phyloP scores from a whole-genome alignment of 2,888 invertebrate genomes.

The Eugnorisma glareosa region DNA sequence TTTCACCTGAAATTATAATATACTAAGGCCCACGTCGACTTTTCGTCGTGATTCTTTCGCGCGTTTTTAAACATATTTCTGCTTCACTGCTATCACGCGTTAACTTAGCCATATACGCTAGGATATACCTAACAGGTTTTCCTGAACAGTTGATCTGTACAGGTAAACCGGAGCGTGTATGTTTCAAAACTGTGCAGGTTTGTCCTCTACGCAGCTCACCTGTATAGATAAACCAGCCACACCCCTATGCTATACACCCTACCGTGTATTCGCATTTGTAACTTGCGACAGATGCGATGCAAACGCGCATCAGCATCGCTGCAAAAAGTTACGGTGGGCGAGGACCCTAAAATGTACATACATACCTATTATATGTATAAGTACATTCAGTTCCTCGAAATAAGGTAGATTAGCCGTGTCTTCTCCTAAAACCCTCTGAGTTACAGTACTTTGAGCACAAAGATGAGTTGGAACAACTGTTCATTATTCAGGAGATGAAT shows the following conservation, averaged over 20 bases:
- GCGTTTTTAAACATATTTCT: background rate
- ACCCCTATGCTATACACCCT: too few species aligned
- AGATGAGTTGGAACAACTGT: conserved; percentile 41
- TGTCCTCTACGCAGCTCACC: too few species aligned
- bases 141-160: too few species aligned
- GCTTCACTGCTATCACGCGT: background rate
- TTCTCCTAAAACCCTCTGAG: conserved; percentile 15
- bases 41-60: too few species aligned
- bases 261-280: background rate
- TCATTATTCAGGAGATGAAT: conserved; percentile 58
- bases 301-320: background rate
- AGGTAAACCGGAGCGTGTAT: too few species aligned
- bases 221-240: too few species aligned
- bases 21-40: too few species aligned
- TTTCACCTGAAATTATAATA: background rate
- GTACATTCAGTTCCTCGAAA: conserved; percentile 1
- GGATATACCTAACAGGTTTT: too few species aligned
- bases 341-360: background rate
- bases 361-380: background rate
- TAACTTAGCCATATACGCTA: background rate
- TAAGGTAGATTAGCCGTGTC: conserved; percentile 37
- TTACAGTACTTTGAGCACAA: conserved; percentile 32
- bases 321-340: too few species aligned
- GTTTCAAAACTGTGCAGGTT: too few species aligned
- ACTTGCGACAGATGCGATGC: background rate